These are phyloP conservation scores for Hypolimnas misippus DNA, from an alignment of 2,888 invertebrate species.

Conservation along the genomic window DNA sequence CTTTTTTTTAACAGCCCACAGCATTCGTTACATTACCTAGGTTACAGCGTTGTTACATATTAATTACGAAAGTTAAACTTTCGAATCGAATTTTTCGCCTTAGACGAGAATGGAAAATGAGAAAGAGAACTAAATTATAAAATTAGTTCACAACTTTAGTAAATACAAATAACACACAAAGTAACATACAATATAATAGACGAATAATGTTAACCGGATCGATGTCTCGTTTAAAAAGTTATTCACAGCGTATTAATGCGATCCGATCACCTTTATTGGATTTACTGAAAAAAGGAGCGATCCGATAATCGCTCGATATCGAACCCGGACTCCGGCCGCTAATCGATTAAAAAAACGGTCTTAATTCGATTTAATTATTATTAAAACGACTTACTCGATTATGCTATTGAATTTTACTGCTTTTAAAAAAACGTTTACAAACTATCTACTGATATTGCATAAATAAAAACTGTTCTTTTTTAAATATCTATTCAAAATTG, in stretches of 20 bases:
- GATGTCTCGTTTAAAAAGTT: slow-evolving; percentile 3
- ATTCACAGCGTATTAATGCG: slow-evolving; percentile 18
- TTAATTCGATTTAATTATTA: slow-evolving; percentile 22
- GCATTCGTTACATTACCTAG: too few relatives aligned
- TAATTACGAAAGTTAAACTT: too few relatives aligned
- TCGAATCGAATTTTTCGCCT: too few relatives aligned
- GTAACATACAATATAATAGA: neutral
- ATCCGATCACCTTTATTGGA: slow-evolving; percentile 23
- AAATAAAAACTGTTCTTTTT: neutral
- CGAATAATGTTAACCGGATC: neutral
- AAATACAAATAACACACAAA: too few relatives aligned
- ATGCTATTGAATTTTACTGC: neutral
- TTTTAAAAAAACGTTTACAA: neutral
- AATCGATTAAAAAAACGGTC: slow-evolving; percentile 21
- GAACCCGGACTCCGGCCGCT: slow-evolving; percentile 3
- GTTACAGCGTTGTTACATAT: too few relatives aligned
- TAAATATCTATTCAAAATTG: neutral
- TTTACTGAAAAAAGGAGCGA: slow-evolving; percentile 21
- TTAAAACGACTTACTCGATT: slow-evolving; percentile 10
- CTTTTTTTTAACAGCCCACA: too few relatives aligned
- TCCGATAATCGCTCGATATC: slow-evolving; percentile 20
- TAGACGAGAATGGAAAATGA: too few relatives aligned
- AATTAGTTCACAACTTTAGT: too few relatives aligned
- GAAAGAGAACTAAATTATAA: too few relatives aligned
- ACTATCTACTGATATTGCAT: neutral